A percentile compares a stretch with the other conserved stretches of the same genome.
Evolutionary conservation across 2,888 invertebrate species (phyloP).

Genomic region (Teleiodes luculella): DNA sequence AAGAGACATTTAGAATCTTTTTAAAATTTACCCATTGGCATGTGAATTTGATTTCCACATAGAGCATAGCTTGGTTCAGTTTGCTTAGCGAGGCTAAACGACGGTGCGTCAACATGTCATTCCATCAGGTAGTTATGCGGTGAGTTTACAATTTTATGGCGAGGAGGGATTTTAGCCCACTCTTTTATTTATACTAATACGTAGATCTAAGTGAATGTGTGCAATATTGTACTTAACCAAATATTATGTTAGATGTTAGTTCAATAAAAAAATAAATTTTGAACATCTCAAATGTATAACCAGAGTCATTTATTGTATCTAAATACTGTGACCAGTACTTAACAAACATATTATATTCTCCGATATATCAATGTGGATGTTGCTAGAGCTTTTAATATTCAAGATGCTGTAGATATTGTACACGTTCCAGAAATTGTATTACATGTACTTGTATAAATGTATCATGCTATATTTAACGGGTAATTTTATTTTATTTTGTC

Average conservation of each 20-base stretch:
- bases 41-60: constrained; percentile 1
- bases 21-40: constrained; percentile 8
- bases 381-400: constrained; percentile 47
- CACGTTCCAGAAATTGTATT: constrained; percentile 48
- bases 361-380: constrained; percentile 43
- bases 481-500: constrained; percentile 43
- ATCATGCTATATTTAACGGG: constrained; percentile 38
- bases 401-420: constrained; percentile 58
- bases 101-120: constrained; percentile 65
- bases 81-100: constrained; percentile 65
- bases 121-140: constrained; percentile 74
- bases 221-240: constrained; percentile 60
- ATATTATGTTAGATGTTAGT: constrained; percentile 62
- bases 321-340: constrained; percentile 20
- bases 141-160: constrained; percentile 77
- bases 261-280: constrained; percentile 43
- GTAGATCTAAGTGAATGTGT: constrained; percentile 69
- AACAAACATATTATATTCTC: constrained; percentile 30
- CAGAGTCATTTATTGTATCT: constrained; percentile 10
- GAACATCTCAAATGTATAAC: constrained; percentile 23
- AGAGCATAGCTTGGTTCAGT: constrained; percentile 35
- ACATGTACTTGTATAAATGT: constrained; percentile 46
- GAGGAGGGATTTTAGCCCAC: constrained; percentile 78
- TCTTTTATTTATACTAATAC: constrained; percentile 54
- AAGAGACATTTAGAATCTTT: background rate